phyloP scores from a whole-genome alignment of 1,140 invertebrate species.

The Dendroctonus ponderosae region DNA sequence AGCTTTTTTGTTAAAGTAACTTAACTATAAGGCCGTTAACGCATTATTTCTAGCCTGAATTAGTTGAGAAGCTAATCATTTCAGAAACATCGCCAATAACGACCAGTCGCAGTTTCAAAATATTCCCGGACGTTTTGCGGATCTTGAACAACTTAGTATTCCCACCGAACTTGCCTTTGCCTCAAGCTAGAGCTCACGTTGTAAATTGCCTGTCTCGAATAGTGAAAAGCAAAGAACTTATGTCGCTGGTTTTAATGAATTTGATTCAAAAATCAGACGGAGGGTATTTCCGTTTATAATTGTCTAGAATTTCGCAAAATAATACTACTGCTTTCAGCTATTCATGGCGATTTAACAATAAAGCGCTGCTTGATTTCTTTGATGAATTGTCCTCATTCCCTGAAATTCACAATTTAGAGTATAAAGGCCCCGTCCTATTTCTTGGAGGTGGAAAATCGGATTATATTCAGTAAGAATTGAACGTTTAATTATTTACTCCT shows the following conservation, averaged over 20 bases:
- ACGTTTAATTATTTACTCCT: neutral
- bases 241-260: constrained; percentile 57
- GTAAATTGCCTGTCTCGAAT: constrained; percentile 54
- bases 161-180: constrained; percentile 59
- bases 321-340: constrained; percentile 37
- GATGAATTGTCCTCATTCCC: constrained; percentile 66
- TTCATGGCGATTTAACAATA: constrained; percentile 51
- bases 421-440: constrained; percentile 72
- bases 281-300: constrained; percentile 19
- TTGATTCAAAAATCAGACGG: constrained; percentile 45
- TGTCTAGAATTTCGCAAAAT: neutral
- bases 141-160: constrained; percentile 64
- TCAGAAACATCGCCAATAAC: constrained; percentile 81
- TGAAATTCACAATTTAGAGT: constrained; percentile 55
- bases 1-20: neutral
- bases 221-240: constrained; percentile 52
- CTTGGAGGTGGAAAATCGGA: constrained; percentile 79
- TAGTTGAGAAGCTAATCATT: constrained; percentile 76
- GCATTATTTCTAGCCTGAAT: constrained; percentile 62
- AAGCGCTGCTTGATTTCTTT: constrained; percentile 40
- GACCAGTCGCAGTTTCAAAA: constrained; percentile 59
- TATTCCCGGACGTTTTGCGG: constrained; percentile 65
- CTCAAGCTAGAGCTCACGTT: constrained; percentile 62
- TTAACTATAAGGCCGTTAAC: neutral
- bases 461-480: constrained; percentile 68